Base-by-base conservation (phyloP, 1,140 invertebrate genomes). In the Bombus pyrosoma region DNA sequence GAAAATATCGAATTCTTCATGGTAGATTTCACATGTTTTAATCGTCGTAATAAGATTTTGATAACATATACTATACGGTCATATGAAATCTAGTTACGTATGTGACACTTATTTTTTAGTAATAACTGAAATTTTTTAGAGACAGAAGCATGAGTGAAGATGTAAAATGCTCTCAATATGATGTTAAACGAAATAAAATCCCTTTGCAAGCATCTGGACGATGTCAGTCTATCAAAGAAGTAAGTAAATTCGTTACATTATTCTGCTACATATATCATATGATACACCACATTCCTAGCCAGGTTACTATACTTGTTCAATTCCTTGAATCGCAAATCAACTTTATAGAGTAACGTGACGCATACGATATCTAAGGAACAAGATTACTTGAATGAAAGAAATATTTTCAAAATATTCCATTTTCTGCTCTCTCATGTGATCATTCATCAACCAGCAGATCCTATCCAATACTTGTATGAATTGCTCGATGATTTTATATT, bases 401-500 rank as follows among this genome's bases (percentile, higher is more conserved):
- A 92, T 39, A 95, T 96, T 72, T 94, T 92, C 74, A 94, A 95
- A 41, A 93, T 95, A 32, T 95, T 95, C 79, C 93, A 95, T 82
- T 96, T 95, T 86, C 86, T 96, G 8, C 93, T 95, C 47, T 91
- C 93, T 22, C 95, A 96, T 91, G 87, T 96, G 10, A 75, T 95
- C 25, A 90, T 93, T 8, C 91, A 93, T 28, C 91, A 93, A 69
- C 94, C 95, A 41, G 88, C 92, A 0, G 92, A 96, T 85, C 96
- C 95, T 15, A 94, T 96, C 28, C 91, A 93, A 39, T 96, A 95
- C 87, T 89, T 96, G 10, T 83, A 92, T 22, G 93, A 95, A 80
- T 89, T 96, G 18, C 83, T 96, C 71, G 95, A 96, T 82, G 94
- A 94, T 77, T 96, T 95, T 74, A 86, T 95, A 32, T 89, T 95